Percentiles rank a stretch among this genome's conserved stretches.
These are phyloP conservation scores for Eupelmus urozonus DNA, from an alignment of 2,888 invertebrate genomes.

Conservation along the genomic window DNA sequence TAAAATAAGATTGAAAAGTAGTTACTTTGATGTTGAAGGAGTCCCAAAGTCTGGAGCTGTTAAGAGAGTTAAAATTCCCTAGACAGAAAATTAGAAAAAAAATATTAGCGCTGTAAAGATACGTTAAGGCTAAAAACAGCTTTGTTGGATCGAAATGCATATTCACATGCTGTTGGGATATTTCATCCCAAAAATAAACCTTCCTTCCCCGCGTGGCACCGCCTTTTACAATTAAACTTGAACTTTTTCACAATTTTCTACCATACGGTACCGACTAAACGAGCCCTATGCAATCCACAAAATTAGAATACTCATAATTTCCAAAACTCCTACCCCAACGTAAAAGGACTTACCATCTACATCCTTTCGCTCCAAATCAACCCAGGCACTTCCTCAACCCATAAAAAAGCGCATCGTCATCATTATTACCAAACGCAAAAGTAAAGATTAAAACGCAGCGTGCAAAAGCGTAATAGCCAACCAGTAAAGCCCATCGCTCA, in stretches of 20 bases:
- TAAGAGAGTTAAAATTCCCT: not conserved
- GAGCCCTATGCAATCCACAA: too few species aligned
- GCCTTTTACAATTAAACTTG: constrained; percentile 9
- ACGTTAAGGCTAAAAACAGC: constrained; percentile 4
- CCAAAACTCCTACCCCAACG: too few species aligned
- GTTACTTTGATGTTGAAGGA: not conserved
- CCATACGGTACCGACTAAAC: not conserved
- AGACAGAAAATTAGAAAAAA: not conserved
- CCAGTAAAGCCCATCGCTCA: too few species aligned
- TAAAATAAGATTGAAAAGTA: not conserved
- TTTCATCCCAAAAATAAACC: constrained; percentile 2
- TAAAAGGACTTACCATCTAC: too few species aligned
- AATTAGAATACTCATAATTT: too few species aligned
- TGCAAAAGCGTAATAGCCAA: too few species aligned
- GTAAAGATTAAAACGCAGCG: not conserved
- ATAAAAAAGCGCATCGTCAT: too few species aligned
- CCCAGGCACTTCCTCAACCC: too few species aligned
- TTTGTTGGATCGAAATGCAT: constrained; percentile 3
- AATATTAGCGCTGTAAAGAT: not conserved
- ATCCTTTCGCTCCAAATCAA: too few species aligned
- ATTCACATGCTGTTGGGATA: constrained; percentile 4
- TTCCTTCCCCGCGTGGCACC: not conserved
- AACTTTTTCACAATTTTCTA: not conserved
- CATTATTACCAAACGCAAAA: not conserved
- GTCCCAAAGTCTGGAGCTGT: not conserved